Evolutionary conservation across 2,797 vertebrate species (phyloP), one percentile per base, ranked within the genome.

Genomic region (Cuniculus paca): DNA sequence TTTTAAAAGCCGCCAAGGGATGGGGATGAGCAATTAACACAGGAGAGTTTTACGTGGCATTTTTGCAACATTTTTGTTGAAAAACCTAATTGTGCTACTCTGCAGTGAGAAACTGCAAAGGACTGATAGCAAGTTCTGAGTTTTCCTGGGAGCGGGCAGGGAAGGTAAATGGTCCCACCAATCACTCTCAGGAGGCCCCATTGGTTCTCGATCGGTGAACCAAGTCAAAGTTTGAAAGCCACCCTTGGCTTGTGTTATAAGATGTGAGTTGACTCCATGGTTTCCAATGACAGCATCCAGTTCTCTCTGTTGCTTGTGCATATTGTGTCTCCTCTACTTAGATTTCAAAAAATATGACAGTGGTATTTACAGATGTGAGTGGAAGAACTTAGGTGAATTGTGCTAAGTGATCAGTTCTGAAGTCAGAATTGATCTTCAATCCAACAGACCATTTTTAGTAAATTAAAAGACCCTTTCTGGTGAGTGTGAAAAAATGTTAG

Each of bases 1-100:
- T 0, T 4, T 83, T 89, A 96, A 98, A n/a, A 94, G 5, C 54
- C 93, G 97, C 79, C 70, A 45, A 96, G 58, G 74, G 90, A 80
- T 70, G 94, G 58, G 74, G 90, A 80, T 70, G 94, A 96, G 74
- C 92, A 97, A 94, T 95, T 95, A 97, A 54, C 70, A 81, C 6
- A 50, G 77, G 65, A 87, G 24, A 0, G 68, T 95, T 90, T 81
- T 1, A 8, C 60, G 2, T 1, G 8, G 81, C 91, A 83, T 63
- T 97, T 96, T 74, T 92, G 84, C 81, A 96, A 50, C 42, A 28
- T 94, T 88, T 97, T 95, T 11, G 10, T 85, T 82, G 54, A 79
- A 85, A 94, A 89, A 26, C 4, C 36, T 87, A 52, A 70, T 34
- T 84, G 10, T 97, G 77, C 72, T 92, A 80, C 39, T 75, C 84